Conservation (phyloP, 2,888 invertebrate species). For the Hololepta plana region DNA sequence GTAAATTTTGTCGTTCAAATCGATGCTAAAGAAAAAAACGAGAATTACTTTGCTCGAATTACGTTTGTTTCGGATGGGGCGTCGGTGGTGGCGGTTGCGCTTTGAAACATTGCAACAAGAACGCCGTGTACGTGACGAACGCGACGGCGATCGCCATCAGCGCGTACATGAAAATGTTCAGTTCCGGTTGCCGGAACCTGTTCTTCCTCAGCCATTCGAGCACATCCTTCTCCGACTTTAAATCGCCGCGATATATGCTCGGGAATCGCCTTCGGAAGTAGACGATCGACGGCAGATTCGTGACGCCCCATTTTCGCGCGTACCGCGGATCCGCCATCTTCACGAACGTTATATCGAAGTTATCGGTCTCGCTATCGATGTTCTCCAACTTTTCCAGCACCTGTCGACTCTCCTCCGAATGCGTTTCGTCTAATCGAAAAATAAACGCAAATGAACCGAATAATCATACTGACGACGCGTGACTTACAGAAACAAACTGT, state of each 20-base stretch:
- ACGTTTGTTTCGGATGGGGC: slow-evolving; percentile 49
- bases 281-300: slow-evolving; percentile 76
- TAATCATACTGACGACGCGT: background rate
- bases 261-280: slow-evolving; percentile 85
- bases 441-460: slow-evolving; percentile 2
- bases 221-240: slow-evolving; percentile 69
- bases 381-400: slow-evolving; percentile 76
- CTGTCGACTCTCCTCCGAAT: slow-evolving; percentile 60
- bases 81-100: slow-evolving; percentile 43
- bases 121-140: slow-evolving; percentile 79
- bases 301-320: slow-evolving; percentile 87
- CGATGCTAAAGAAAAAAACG: background rate
- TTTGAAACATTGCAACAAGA: slow-evolving; percentile 79
- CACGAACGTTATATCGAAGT: slow-evolving; percentile 84
- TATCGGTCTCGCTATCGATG: slow-evolving; percentile 89
- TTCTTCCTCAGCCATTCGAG: slow-evolving; percentile 87
- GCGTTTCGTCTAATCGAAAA: slow-evolving; percentile 50
- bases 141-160: slow-evolving; percentile 69
- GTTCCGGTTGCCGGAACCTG: slow-evolving; percentile 78
- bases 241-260: slow-evolving; percentile 79
- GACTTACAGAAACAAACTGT: slow-evolving; percentile 90
- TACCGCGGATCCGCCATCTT: slow-evolving; percentile 86
- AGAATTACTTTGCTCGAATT: slow-evolving; percentile 12
- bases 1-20: background rate
- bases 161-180: slow-evolving; percentile 89